Base-by-base conservation (phyloP, 2,797 vertebrate species). In the Sebastes minor region DNA sequence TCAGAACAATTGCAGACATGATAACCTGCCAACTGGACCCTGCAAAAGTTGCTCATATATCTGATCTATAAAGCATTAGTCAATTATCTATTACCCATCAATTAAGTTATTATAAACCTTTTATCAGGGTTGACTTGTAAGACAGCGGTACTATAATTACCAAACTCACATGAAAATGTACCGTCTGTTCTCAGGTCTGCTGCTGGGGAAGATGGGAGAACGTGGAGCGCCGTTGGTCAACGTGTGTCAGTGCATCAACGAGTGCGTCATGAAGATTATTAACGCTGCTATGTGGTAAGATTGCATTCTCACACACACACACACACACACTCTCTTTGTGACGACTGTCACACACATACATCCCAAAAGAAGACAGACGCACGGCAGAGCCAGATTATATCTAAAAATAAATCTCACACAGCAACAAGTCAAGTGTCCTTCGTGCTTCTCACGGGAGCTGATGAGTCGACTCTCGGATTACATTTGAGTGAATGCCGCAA, bases 261-360 rank as follows among this genome's bases (percentile, higher is more conserved):
- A 98, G 86, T 97, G 97, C 2, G 97, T 98, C 3, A 97, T 98
- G 97, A 97, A 97, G 94, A 97, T 97, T 63, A 97, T 98, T 73
- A 97, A 97, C 0, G 96, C 97, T 65, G 97, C 97, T 0, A 97
- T 97, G 87, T 97, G 97, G 97, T 97, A 65, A 88, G 92, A 28
- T n/a, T 10, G 14, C 22, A 16, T 55, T 30, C 28, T 11, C 49
- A 22, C 52, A 16, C 63, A 63, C 49, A 53, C 30, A 30, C 20
- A 20, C 61, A 22, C 52, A 64, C 11, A 49, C 5, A 38, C 8
- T 20, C 59, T 57, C n/a, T 42, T 42, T 42, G 38, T 42, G 38
- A 42, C 38, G 3, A 42, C 49, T n/a, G 42, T 20, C 49, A 67
- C 1, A 5, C 28, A 61, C 16, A 32, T 12, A 61, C 18, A 22